phyloP scores from a whole-genome alignment of 2,113 vertebrate species.

The Oophaga pumilio region DNA sequence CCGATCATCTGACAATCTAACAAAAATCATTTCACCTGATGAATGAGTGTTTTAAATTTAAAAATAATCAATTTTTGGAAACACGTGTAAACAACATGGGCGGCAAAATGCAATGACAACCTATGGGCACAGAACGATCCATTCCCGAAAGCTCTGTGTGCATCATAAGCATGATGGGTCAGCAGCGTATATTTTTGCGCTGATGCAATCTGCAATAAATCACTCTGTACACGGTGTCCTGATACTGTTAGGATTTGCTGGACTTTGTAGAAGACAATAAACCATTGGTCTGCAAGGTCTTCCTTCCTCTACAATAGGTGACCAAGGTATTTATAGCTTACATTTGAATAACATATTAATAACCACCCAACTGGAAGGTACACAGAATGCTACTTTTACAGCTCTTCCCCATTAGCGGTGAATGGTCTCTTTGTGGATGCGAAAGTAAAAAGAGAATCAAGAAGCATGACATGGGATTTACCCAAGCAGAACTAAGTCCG shows the following conservation, averaged over 20 bases:
- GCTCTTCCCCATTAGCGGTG: conserved; percentile 1
- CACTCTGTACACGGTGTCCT: neutral
- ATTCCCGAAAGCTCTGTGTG: too few relatives aligned
- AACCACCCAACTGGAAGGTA: conserved; percentile 37
- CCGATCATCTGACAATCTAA: too few relatives aligned
- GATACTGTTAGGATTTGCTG: too few relatives aligned
- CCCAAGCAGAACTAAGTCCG: conserved; percentile 35
- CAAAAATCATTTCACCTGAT: too few relatives aligned
- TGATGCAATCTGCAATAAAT: neutral
- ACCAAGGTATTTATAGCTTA: neutral
- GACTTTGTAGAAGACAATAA: neutral
- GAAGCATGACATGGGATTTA: conserved; percentile 37
- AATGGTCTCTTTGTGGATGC: conserved; percentile 36
- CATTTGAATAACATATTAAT: neutral
- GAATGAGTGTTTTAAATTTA: too few relatives aligned
- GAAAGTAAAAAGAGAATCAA: conserved; percentile 25
- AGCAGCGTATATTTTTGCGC: neutral
- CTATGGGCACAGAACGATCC: too few relatives aligned
- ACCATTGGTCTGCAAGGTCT: neutral
- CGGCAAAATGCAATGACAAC: too few relatives aligned
- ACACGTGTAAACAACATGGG: too few relatives aligned
- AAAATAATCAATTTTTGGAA: too few relatives aligned
- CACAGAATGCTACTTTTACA: conserved; percentile 13
- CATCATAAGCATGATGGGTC: too few relatives aligned
- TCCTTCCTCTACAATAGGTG: neutral